Percentiles rank a stretch among this genome's conserved stretches.
phyloP scores from a whole-genome alignment of 1,140 invertebrate genomes.

The Copidosoma floridanum region DNA sequence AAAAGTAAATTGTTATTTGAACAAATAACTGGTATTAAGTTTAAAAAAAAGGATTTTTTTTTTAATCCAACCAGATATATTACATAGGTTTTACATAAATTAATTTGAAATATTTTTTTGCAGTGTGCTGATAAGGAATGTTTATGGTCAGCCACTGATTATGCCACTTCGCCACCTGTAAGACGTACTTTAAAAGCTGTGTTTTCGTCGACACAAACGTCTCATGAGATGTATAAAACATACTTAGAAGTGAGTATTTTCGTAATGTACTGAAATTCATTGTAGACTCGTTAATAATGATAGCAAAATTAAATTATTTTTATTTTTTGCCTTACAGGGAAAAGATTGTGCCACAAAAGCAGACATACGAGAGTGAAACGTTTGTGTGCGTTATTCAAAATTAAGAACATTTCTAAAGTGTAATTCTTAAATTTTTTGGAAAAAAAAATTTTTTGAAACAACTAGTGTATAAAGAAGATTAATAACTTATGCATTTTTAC shows the following conservation, averaged over 20 bases:
- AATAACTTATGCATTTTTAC: constrained; percentile 13
- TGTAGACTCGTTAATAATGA: background rate
- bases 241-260: constrained; percentile 50
- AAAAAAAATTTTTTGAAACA: constrained; percentile 13
- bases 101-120: constrained; percentile 25
- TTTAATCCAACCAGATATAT: background rate
- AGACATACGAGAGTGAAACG: constrained; percentile 32
- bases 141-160: constrained; percentile 57
- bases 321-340: constrained; percentile 33
- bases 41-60: background rate
- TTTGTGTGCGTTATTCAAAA: constrained; percentile 23
- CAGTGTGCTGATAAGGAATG: constrained; percentile 52
- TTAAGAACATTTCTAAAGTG: background rate
- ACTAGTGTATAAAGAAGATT: constrained; percentile 21
- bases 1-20: constrained; percentile 1
- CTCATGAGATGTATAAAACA: constrained; percentile 52
- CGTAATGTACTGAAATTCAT: constrained; percentile 3
- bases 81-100: background rate
- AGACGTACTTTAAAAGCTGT: constrained; percentile 50
- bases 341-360: constrained; percentile 35
- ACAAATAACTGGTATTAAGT: background rate
- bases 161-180: constrained; percentile 47
- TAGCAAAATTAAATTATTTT: background rate
- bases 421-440: constrained; percentile 1
- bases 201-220: constrained; percentile 49